These are phyloP conservation scores for Peromyscus nudipes DNA, from an alignment of 2,797 vertebrate species.

Conservation along the genomic window DNA sequence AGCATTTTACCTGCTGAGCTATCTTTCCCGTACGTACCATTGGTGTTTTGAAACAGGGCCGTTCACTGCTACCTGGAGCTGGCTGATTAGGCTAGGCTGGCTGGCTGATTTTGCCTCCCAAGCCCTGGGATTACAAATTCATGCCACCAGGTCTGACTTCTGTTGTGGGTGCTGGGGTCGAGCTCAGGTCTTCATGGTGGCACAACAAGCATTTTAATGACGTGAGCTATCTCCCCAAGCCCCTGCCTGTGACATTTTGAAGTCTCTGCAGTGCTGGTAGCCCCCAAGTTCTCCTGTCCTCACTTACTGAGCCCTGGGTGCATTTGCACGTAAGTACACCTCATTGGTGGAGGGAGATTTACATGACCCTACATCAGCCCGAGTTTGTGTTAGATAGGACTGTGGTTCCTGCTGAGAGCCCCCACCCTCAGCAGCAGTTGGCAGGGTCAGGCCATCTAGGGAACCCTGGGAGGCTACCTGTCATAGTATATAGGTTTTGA, in stretches of 20 bases:
- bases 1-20: neutral
- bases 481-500: neutral
- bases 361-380: neutral
- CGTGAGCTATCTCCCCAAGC: neutral
- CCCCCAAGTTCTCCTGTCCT: neutral
- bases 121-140: neutral
- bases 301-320: neutral
- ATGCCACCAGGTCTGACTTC: neutral
- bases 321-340: rapidly evolving
- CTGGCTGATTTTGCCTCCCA: neutral
- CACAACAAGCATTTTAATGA: neutral
- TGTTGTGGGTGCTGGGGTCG: neutral
- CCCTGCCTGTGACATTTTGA: neutral
- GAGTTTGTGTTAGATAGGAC: neutral
- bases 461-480: neutral
- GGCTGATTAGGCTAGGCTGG: neutral
- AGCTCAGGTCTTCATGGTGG: neutral
- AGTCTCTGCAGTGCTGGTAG: neutral
- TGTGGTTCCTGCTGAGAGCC: neutral
- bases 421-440: neutral
- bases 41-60: neutral
- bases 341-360: neutral
- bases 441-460: neutral
- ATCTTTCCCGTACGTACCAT: neutral
- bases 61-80: neutral